Base-by-base conservation (phyloP, 2,113 vertebrate genomes). In the Sylvia atricapilla region DNA sequence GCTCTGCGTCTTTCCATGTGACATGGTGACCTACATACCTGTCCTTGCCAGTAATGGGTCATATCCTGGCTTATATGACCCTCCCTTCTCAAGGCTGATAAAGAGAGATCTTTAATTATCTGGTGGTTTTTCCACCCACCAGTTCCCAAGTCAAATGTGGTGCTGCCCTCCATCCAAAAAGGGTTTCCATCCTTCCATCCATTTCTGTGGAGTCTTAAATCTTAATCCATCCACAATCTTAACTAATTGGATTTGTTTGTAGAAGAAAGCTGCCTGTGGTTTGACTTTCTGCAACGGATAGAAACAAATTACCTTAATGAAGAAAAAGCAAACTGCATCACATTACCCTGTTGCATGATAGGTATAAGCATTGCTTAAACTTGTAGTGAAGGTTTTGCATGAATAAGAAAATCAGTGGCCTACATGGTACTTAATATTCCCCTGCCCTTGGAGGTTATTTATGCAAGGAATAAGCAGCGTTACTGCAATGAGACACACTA, bases 171-270 rank as follows among this genome's bases (percentile, higher is more conserved):
- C 15, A 7, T 56, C 78, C 33, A 39, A 60, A 27, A 74, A 90
- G 39, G 8, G 18, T 73, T 92, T 76, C 63, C 35, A 85, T 70
- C 37, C 37, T 37, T 37, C 50, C 64, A 56, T 58, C 39, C 47
- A 77, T 76, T 79, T 82, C 60, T 49, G 31, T 35, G 31, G 83
- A 88, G 46, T 74, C 77, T 86, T 90, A 91, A 76, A 62, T 56
- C 37, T 67, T 84, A 95, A 95, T 94, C 84, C 22, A 4, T n/a
- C 39, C 82, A 50, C 53, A 68, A 19, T 64, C 86, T 84, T 67
- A 90, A 62, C 56, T 94, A 94, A 96, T 78, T 96, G 73, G 89
- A 94, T 96, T 85, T 41, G 60, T 84, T 81, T 78, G 55, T 50
- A 70, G 58, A 95, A 82, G 90, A 87, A 90, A 88, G 68, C 68